Base-by-base conservation (phyloP, 2,797 vertebrate species). In the Zenarchopterus dispar region DNA sequence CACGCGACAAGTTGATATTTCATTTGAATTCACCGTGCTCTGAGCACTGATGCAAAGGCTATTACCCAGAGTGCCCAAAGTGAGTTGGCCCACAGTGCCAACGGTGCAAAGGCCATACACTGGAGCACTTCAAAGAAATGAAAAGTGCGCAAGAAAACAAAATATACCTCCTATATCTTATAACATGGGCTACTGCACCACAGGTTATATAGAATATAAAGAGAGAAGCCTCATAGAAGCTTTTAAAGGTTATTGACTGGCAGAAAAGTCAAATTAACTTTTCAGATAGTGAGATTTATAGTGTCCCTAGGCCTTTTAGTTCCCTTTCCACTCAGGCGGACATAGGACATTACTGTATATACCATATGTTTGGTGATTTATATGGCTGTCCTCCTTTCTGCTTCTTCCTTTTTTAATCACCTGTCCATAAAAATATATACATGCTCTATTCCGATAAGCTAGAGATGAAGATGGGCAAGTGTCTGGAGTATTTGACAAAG, bases 1-100 rank as follows among this genome's bases (percentile, higher is more conserved):
- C 1, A 42, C 24, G 75, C 77, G 84, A 91, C 89, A 92, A 91
- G 82, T 84, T 91, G 85, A 91, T 93, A 92, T 93, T 93, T 92
- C 87, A 92, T 92, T 87, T 88, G 87, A 92, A 91, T 88, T 82
- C 87, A 78, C 21, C 48, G 62, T 36, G 84, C 81, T 83, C 62
- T 58, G 72, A 84, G 72, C 77, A 78, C 80, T 81, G 80, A 90
- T 89, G 88, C 83, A 84, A 83, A 90, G 89, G 88, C 90, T 86
- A 92, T 92, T 93, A 91, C 75, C 87, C 89, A 88, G 88, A 92
- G 90, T 91, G 88, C 86, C 80, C 78, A 49, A n/a, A 70, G 85
- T 84, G 68, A 64, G 72, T 56, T 82, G 85, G 84, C 84, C 80
- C 75, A 57, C 63, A 21, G 71, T 33, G 70, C 62, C 50, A 67